Evolutionary conservation across 2,113 vertebrate species (phyloP).

Genomic region (Shinisaurus crocodilurus): DNA sequence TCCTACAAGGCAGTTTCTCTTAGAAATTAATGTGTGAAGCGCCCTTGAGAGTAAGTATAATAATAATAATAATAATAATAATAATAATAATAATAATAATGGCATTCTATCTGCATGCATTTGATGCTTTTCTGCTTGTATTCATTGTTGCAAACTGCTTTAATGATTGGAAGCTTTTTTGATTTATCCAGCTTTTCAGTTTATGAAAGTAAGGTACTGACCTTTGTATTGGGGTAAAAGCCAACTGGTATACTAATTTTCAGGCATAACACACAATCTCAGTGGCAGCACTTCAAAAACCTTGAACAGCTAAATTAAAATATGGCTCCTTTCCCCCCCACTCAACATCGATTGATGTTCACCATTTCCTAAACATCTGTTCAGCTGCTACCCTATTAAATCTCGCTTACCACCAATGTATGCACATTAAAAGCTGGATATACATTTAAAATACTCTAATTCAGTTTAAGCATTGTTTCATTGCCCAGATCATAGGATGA

Average conservation of each 20-base stretch:
- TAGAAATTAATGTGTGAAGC: neutral
- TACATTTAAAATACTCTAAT: conserved; percentile 12
- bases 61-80: too few relatives aligned
- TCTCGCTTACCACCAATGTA: neutral
- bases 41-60: neutral
- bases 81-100: too few relatives aligned
- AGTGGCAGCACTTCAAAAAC: neutral
- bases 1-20: neutral
- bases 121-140: neutral
- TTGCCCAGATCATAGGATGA: neutral
- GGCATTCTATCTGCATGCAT: neutral
- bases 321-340: neutral
- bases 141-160: neutral
- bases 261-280: conserved; percentile 1
- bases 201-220: neutral
- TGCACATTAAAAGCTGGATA: conserved; percentile 21
- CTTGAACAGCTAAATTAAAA: conserved; percentile 29
- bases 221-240: neutral
- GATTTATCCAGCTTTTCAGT: neutral
- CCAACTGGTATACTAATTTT: neutral
- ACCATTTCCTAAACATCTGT: conserved; percentile 60
- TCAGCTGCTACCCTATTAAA: conserved; percentile 42
- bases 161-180: neutral
- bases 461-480: conserved; percentile 48
- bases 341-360: conserved; percentile 13